A percentile compares a stretch with the other conserved stretches of the same genome.
These are phyloP conservation scores for Labia minor DNA, from an alignment of 2,888 invertebrate genomes.

Conservation along the genomic window DNA sequence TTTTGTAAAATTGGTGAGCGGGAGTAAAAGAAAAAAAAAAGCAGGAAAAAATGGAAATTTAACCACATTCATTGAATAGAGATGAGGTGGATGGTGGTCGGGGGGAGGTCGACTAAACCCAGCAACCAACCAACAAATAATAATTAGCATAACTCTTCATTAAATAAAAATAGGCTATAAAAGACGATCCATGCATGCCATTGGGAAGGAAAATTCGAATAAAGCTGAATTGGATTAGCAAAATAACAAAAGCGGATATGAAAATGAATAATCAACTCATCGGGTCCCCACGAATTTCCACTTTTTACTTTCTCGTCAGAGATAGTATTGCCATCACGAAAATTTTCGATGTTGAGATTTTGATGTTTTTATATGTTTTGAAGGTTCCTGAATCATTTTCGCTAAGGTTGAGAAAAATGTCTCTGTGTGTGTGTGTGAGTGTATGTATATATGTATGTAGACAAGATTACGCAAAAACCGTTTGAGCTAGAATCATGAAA, in stretches of 20 bases:
- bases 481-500: too few relatives aligned
- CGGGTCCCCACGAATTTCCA: too few relatives aligned
- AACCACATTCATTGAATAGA: neutral
- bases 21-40: neutral
- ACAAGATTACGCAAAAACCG: too few relatives aligned
- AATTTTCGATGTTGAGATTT: too few relatives aligned
- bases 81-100: neutral
- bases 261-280: too few relatives aligned
- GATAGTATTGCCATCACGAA: too few relatives aligned
- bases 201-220: neutral
- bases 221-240: neutral
- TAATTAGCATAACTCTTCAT: conserved; percentile 8
- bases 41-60: neutral
- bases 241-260: neutral
- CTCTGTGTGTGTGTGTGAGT: too few relatives aligned
- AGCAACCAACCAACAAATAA: neutral
- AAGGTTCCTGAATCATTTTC: too few relatives aligned
- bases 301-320: too few relatives aligned
- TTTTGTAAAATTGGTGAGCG: neutral
- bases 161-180: neutral
- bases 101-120: neutral
- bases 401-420: too few relatives aligned
- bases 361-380: too few relatives aligned
- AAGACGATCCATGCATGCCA: neutral
- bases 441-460: too few relatives aligned